Percentiles rank a stretch among this genome's conserved stretches.
Conservation (phyloP, 2,797 vertebrate species). For the Stomatorhinus walkeri region DNA sequence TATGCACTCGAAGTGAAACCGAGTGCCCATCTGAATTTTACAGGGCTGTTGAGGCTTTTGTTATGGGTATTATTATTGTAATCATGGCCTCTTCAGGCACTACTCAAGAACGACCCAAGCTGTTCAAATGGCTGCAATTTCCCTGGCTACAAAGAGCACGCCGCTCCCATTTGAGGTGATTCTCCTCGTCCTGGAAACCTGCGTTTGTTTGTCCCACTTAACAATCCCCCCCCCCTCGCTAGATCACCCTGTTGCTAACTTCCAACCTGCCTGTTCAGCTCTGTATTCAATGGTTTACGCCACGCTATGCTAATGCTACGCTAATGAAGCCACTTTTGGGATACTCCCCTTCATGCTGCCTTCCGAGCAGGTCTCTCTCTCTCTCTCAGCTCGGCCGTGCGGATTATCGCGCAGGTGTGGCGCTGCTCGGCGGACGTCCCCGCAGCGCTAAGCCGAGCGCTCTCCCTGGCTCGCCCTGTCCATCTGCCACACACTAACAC, state of each 20-base stretch:
- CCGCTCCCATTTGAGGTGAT: neutral
- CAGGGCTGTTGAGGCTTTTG: neutral
- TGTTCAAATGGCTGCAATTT: slow-evolving; percentile 4
- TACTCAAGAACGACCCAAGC: neutral
- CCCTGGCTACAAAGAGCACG: neutral
- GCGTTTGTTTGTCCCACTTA: neutral
- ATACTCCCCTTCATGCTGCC: neutral
- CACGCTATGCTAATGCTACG: neutral
- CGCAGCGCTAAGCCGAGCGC: neutral
- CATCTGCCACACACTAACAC: neutral
- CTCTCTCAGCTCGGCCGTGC: neutral
- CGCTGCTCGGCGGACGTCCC: neutral
- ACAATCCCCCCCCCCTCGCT: neutral
- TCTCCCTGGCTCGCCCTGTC: neutral
- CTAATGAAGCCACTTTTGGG: neutral
- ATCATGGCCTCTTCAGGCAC: slow-evolving; percentile 1
- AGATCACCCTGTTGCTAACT: neutral
- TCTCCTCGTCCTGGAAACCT: neutral
- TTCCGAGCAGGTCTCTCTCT: neutral
- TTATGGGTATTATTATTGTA: slow-evolving; percentile 8
- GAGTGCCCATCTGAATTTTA: neutral
- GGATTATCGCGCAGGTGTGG: neutral
- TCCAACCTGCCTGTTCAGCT: neutral
- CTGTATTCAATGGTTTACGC: neutral
- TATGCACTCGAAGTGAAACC: neutral